Base-by-base conservation (phyloP, 1,140 invertebrate species). In the Bombyx mori region DNA sequence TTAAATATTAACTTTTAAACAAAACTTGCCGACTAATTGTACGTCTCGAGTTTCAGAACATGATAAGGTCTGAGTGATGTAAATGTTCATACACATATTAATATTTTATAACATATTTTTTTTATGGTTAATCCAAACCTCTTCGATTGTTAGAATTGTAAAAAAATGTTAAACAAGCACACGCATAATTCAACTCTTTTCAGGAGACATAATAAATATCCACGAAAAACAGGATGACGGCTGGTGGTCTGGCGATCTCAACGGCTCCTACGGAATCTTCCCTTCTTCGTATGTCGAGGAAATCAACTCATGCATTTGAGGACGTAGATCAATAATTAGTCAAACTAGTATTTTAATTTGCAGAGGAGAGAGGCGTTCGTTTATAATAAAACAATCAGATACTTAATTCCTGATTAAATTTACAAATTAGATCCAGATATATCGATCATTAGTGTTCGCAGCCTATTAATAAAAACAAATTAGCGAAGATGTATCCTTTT, bases 201-300 rank as follows among this genome's bases (percentile, higher is more conserved):
- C 86, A 93, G 92, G 96, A 65, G 96, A 98, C 77, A 88, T 96
- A 8, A 95, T 98, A 65, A 93, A 93, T 60, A 93, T 98, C 42
- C 95, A 95, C 79, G 93, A 95, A 69, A 97, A 97, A 75, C 95
- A 97, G 76, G 92, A 94, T n/a, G 95, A 97, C 75, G 96, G 96
- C 6, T 98, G 96, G 96, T 98, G 97, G 96, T 91, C 96, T 54
- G 96, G 96, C 8, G 95, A 97, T 67, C 90, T 96, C 50, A 91
- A 94, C 60, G 96, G 96, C 42, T 89, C 90, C 56, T 92, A 95
- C 54, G 97, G 97, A 42, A 97, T 97, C 63, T 98, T 98, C 73
- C 97, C 97, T 1, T 96, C 96, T 1, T 97, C 96, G 5, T 98
- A 98, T 73, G 96, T 98, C 3, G 94, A 97, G 90, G 89, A 90